Evolutionary conservation across 2,797 vertebrate species (phyloP), one percentile per base, ranked within the genome.

Genomic region (Pteronotus mesoamericanus): DNA sequence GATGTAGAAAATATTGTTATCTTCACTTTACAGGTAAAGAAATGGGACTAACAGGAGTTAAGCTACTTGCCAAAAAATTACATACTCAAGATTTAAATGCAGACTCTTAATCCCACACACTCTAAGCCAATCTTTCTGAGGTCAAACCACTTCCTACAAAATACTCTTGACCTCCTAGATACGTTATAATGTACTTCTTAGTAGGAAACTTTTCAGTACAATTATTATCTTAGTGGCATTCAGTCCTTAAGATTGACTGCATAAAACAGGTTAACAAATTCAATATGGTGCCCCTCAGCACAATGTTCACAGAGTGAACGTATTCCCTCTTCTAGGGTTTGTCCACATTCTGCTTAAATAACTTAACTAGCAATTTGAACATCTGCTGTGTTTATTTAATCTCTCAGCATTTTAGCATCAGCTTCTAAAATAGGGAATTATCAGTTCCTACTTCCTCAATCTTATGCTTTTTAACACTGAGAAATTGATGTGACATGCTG

Each of bases 351-450:
- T 66, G 71, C 75, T 94, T 90, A 79, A 96, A 86, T 74, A 90
- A 84, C 64, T 53, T 85, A 85, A 96, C 85, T 80, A 84, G 88
- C 86, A 86, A 93, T 90, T 74, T 78, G 77, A 90, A 91, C 79
- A 84, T 92, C 87, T 88, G 78, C n/a, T 91, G 57, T 96, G 74
- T 95, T 94, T 94, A 94, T 88, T 94, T 92, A 88, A 92, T 92
- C 53, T 90, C 77, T 91, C 92, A 68, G 64, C 22, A 71, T 53
- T 93, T 97, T 80, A 94, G 48, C 86, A 66, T 95, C 75, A 80
- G 80, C 91, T 80, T 93, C 66, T 95, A 96, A 96, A 91, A 86
- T 37, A 68, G 89, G 59, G 48, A 89, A 89, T 95, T 84, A 82
- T 92, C 89, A 89, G 79, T 57, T 95, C 34, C 91, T 92, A 92